A percentile compares a stretch with the other conserved stretches of the same genome.
phyloP scores from a whole-genome alignment of 2,113 vertebrate genomes.

The Aix galericulata region DNA sequence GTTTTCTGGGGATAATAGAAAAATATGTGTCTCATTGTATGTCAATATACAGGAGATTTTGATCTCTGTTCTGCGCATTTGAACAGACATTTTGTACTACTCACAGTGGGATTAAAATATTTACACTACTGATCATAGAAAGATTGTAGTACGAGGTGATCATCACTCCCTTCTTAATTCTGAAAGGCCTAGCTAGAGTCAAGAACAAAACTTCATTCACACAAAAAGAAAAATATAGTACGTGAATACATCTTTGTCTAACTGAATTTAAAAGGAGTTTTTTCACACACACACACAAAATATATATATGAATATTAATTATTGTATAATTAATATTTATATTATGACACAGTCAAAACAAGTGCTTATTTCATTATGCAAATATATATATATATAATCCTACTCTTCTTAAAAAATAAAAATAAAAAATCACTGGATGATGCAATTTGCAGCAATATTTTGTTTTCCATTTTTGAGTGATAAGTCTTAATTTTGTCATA shows the following conservation, averaged over 20 bases:
- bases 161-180: background rate
- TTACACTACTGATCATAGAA: background rate
- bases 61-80: background rate
- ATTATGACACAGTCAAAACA: background rate
- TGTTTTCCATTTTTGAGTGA: background rate
- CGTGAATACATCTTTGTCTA: background rate
- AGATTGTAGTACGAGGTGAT: background rate
- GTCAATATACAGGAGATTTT: background rate
- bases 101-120: background rate
- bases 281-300: background rate
- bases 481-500: constrained; percentile 5
- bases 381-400: background rate
- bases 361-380: background rate
- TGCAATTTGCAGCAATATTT: background rate
- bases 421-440: background rate
- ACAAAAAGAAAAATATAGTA: background rate
- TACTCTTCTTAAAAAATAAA: background rate
- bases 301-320: no score
- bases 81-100: background rate
- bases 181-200: background rate
- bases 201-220: background rate
- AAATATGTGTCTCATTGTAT: background rate
- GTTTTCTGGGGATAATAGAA: background rate
- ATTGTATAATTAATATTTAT: no score
- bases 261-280: background rate